These are phyloP conservation scores for Liodrosophila aerea DNA, from an alignment of 2,888 invertebrate species.

Conservation along the genomic window DNA sequence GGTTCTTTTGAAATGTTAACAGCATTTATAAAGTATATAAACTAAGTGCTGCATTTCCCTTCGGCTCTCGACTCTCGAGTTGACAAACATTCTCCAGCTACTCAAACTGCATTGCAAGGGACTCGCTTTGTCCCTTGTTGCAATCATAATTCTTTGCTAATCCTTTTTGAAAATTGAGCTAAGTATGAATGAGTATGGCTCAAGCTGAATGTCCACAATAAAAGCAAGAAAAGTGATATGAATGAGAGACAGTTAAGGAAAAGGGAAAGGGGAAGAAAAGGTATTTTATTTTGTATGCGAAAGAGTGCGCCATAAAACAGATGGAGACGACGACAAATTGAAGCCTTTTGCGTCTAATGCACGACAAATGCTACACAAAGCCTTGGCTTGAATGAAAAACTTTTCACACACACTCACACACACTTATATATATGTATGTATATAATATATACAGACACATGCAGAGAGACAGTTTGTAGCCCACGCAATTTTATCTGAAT, in stretches of 20 bases:
- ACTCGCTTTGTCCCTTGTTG: too few species aligned
- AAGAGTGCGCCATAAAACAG: slow-evolving; percentile 2
- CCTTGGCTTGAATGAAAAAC: background rate
- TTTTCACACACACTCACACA: slow-evolving; percentile 1
- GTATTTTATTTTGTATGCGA: background rate
- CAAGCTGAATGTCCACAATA: background rate
- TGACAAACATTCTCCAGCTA: too few species aligned
- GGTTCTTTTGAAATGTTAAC: too few species aligned
- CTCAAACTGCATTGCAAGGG: too few species aligned
- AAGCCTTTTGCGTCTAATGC: slow-evolving; percentile 23
- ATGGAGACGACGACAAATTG: slow-evolving; percentile 34
- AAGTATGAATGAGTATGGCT: slow-evolving; percentile 1
- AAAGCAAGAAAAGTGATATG: background rate
- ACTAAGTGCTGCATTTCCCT: too few species aligned
- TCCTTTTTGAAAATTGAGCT: slow-evolving; percentile 7
- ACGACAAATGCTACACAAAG: slow-evolving; percentile 25
- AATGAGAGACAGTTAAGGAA: background rate
- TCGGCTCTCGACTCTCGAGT: too few species aligned
- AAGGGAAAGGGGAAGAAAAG: background rate
- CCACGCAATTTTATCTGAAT: slow-evolving; percentile 49
- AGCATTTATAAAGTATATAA: too few species aligned
- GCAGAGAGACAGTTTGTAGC: slow-evolving; percentile 7
- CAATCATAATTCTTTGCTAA: slow-evolving; percentile 15
- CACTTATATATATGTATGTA: background rate
- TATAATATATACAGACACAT: background rate